Evolutionary conservation across 2,113 vertebrate species (phyloP).

Genomic region (Ia io): DNA sequence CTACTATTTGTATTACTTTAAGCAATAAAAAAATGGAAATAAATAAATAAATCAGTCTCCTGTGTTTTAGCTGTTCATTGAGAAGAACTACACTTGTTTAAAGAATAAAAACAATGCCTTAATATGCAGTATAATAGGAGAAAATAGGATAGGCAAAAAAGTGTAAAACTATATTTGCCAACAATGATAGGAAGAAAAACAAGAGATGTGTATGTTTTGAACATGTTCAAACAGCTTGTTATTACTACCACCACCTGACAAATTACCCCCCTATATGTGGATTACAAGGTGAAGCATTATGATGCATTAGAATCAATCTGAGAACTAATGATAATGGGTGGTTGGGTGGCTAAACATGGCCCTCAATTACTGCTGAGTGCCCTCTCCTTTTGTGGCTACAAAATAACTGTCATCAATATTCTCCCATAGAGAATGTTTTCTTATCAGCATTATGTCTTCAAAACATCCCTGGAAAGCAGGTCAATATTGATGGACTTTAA

Average conservation of each 20-base stretch:
- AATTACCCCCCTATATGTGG: slow-evolving; percentile 23
- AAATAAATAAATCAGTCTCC: not conserved
- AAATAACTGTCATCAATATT: slow-evolving; percentile 66
- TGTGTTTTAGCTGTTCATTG: slow-evolving; percentile 24
- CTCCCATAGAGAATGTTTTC: slow-evolving; percentile 46
- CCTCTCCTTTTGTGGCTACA: slow-evolving; percentile 56
- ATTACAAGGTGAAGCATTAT: slow-evolving; percentile 43
- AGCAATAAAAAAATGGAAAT: too few species aligned
- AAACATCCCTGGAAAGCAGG: slow-evolving; percentile 56
- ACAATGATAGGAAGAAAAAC: slow-evolving; percentile 43
- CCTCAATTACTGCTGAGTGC: slow-evolving; percentile 48
- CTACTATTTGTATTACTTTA: too few species aligned
- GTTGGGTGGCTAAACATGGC: slow-evolving; percentile 48
- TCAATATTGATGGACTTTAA: slow-evolving; percentile 38
- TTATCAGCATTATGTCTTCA: slow-evolving; percentile 58
- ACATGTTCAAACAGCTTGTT: slow-evolving; percentile 48
- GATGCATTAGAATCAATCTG: slow-evolving; percentile 60
- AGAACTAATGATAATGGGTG: slow-evolving; percentile 37
- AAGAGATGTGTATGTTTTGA: slow-evolving; percentile 9
- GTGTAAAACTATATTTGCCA: slow-evolving; percentile 45
- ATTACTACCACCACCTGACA: slow-evolving; percentile 49
- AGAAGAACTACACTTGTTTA: slow-evolving; percentile 39
- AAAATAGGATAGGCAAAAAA: slow-evolving; percentile 19
- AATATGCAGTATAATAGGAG: slow-evolving; percentile 31
- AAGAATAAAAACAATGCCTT: slow-evolving; percentile 37